A percentile compares a stretch with the other conserved stretches of the same genome.
These are phyloP conservation scores for Pithys albifrons DNA, from an alignment of 2,113 vertebrate genomes.

Conservation along the genomic window DNA sequence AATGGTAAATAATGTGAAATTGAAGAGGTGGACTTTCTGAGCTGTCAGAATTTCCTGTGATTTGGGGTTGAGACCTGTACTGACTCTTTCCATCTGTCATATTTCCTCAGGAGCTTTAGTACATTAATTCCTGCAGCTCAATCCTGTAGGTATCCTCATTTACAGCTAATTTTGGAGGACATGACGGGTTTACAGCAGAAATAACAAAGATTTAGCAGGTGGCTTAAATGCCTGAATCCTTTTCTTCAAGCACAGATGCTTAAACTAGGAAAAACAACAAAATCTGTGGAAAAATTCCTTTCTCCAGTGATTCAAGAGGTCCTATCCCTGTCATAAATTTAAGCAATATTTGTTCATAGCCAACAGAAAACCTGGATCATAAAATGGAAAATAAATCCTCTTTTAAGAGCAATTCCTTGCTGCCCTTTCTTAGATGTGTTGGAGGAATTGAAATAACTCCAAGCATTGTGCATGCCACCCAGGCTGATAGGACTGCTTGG, in stretches of 20 bases:
- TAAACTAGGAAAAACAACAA: neutral
- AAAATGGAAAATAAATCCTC: neutral
- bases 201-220: neutral
- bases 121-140: neutral
- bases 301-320: neutral
- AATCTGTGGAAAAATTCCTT: neutral
- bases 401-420: neutral
- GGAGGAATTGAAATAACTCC: neutral
- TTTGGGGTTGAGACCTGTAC: neutral
- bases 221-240: neutral
- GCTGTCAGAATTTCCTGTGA: neutral
- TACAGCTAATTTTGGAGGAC: neutral
- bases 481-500: neutral
- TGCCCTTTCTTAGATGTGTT: neutral
- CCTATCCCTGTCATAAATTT: neutral
- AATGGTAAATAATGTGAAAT: neutral
- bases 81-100: neutral
- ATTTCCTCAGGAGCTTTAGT: constrained; percentile 1
- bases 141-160: neutral
- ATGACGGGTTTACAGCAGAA: neutral
- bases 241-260: neutral
- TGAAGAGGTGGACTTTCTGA: neutral
- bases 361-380: neutral
- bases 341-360: neutral
- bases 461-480: neutral